Evolutionary conservation across 92 coral and sea anemone genomes (phyloP).

Genomic region (Anthopleura xanthogrammica): DNA sequence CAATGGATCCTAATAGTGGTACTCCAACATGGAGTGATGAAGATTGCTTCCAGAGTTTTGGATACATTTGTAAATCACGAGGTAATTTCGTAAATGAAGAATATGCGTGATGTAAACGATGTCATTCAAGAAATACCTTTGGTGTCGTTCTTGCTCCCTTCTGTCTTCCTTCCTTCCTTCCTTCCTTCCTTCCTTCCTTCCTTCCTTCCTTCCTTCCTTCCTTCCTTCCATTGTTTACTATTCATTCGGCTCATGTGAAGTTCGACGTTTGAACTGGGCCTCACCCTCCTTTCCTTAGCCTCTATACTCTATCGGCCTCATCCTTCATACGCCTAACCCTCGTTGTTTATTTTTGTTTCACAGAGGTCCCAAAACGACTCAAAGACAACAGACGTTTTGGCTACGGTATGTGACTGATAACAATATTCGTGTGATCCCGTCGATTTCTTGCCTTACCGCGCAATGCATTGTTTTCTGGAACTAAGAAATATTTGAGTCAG

Average conservation of each 20-base stretch:
- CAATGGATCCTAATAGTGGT: conserved; percentile 49
- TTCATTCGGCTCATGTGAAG: too few species aligned
- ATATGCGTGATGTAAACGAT: neutral
- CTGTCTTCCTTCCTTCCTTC: neutral
- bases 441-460: neutral
- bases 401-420: conserved; percentile 32
- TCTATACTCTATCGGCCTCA: neutral
- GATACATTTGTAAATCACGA: conserved; percentile 67
- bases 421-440: neutral
- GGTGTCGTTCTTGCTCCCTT: neutral
- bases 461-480: neutral
- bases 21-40: conserved; percentile 69
- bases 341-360: neutral
- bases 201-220: neutral
- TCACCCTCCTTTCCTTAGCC: too few species aligned
- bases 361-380: conserved; percentile 39
- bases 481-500: too few species aligned
- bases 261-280: too few species aligned
- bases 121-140: neutral
- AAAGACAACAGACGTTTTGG: conserved; percentile 55
- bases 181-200: neutral
- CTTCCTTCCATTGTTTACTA: neutral
- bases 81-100: conserved; percentile 34
- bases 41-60: conserved; percentile 64
- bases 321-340: neutral